These are phyloP conservation scores for Mythimna vitellina DNA, from an alignment of 2,888 invertebrate species.

Conservation along the genomic window DNA sequence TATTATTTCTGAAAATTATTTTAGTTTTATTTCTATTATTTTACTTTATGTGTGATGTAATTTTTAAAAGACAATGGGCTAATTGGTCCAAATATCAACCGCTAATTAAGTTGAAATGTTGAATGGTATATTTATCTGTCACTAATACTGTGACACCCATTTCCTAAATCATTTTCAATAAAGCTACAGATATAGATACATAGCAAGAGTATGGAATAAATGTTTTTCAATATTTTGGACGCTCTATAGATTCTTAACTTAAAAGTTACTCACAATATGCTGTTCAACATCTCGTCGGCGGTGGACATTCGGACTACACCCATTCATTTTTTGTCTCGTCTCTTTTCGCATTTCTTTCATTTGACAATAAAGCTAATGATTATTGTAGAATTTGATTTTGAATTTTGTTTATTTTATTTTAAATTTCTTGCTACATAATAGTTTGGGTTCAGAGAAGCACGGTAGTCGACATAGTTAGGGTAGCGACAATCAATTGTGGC, in stretches of 20 bases:
- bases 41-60: constrained; percentile 61
- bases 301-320: not conserved
- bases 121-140: too few relatives aligned
- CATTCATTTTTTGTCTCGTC: not conserved
- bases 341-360: constrained; percentile 54
- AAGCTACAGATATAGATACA: not conserved
- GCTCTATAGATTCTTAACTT: not conserved
- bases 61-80: constrained; percentile 27
- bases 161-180: not conserved
- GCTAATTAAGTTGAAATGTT: not conserved
- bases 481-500: constrained; percentile 69
- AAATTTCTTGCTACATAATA: constrained; percentile 38
- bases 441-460: constrained; percentile 42
- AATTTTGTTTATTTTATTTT: constrained; percentile 57
- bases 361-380: constrained; percentile 67
- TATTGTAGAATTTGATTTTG: constrained; percentile 61
- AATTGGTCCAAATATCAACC: too few relatives aligned
- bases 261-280: not conserved
- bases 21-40: constrained; percentile 56
- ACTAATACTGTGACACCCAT: not conserved
- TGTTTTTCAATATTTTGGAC: too few relatives aligned
- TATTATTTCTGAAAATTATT: constrained; percentile 64
- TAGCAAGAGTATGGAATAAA: too few relatives aligned
- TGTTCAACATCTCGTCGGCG: not conserved
- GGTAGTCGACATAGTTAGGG: constrained; percentile 48